Percentiles rank a stretch among this genome's conserved stretches.
phyloP scores from a whole-genome alignment of 2,888 invertebrate genomes.

The Xanthia icteritia region DNA sequence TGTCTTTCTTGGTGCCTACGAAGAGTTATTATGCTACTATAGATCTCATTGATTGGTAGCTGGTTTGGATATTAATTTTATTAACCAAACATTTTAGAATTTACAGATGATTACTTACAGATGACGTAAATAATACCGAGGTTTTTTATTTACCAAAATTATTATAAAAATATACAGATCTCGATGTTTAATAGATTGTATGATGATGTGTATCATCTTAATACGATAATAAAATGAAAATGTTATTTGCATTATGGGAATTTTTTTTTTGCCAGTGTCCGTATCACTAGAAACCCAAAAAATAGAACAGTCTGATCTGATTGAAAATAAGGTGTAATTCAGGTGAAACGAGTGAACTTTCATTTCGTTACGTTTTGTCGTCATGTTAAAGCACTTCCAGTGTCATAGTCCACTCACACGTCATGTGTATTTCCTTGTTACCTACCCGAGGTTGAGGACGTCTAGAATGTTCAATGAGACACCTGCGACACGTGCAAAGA shows the following conservation, averaged over 20 bases:
- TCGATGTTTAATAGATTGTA: not conserved
- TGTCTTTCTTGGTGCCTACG: constrained; percentile 20
- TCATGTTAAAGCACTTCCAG: constrained; percentile 10
- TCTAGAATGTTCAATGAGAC: not conserved
- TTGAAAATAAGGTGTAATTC: too few relatives aligned
- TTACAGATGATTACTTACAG: not conserved
- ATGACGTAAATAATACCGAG: not conserved
- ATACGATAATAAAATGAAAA: not conserved
- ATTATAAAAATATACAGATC: too few relatives aligned
- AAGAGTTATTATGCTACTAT: constrained; percentile 25
- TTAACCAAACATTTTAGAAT: constrained; percentile 2
- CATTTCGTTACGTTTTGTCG: not conserved
- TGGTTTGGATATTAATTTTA: not conserved
- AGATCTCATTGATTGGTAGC: constrained; percentile 7
- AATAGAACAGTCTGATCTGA: too few relatives aligned
- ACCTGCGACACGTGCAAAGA: constrained; percentile 19
- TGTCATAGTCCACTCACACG: not conserved
- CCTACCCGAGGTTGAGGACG: too few relatives aligned
- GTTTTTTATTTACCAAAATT: not conserved
- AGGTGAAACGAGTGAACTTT: too few relatives aligned
- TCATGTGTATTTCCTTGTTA: constrained; percentile 4
- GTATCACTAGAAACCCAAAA: not conserved
- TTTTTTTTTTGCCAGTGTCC: not conserved
- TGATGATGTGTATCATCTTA: not conserved
- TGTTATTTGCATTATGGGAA: not conserved